These are phyloP conservation scores for Phoebastria nigripes DNA, from an alignment of 2,797 vertebrate genomes.

Conservation along the genomic window DNA sequence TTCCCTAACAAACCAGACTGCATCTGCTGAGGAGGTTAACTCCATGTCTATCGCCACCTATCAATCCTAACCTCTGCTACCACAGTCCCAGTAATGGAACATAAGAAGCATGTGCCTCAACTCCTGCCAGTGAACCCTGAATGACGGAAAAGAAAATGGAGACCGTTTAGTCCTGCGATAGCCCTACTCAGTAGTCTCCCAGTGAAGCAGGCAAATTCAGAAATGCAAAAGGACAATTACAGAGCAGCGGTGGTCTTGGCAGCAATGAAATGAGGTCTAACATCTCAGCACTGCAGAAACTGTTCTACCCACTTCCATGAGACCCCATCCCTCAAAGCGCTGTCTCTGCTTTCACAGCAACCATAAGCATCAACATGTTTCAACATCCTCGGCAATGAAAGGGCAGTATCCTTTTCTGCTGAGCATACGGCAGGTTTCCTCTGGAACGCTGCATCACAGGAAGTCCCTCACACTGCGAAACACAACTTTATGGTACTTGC, in stretches of 20 bases:
- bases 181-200: not conserved
- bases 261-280: not conserved
- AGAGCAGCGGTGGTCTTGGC: not conserved
- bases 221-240: not conserved
- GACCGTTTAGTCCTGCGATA: not conserved
- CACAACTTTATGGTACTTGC: not conserved
- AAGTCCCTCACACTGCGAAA: not conserved
- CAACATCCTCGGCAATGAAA: accelerated
- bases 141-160: not conserved
- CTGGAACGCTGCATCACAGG: not conserved
- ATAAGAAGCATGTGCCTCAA: not conserved
- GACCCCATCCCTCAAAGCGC: not conserved
- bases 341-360: not conserved
- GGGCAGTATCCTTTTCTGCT: not conserved
- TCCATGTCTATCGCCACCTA: not conserved
- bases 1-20: not conserved
- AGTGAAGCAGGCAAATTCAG: not conserved
- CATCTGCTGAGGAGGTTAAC: not conserved
- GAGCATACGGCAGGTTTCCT: not conserved
- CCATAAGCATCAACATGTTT: not conserved
- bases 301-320: not conserved
- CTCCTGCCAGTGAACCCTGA: not conserved
- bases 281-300: not conserved
- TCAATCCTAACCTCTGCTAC: not conserved
- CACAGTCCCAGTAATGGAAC: not conserved